These are phyloP conservation scores for Bugula neritina DNA, from an alignment of 2,888 invertebrate genomes.

Conservation along the genomic window DNA sequence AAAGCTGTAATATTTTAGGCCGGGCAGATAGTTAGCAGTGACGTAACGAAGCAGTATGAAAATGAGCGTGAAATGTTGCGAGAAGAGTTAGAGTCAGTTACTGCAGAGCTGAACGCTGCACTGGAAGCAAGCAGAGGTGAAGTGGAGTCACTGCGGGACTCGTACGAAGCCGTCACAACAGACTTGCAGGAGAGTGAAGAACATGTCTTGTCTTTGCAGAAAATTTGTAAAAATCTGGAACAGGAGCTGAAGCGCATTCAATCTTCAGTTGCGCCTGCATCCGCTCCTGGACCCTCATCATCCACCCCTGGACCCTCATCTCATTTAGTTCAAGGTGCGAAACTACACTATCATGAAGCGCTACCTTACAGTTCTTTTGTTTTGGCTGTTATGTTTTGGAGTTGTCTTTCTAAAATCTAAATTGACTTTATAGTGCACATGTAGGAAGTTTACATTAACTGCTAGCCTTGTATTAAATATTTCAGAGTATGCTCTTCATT, in stretches of 20 bases:
- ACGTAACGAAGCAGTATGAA: not conserved
- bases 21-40: not conserved
- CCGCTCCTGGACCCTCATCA: not conserved
- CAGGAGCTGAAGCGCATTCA: not conserved
- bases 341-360: too few species aligned
- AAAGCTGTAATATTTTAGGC: not conserved
- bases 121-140: not conserved
- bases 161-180: not conserved
- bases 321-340: not conserved
- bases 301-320: not conserved
- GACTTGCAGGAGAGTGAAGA: not conserved
- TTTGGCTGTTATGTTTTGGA: too few species aligned
- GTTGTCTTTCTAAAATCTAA: too few species aligned
- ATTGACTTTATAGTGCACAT: too few species aligned
- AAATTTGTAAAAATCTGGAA: not conserved
- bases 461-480: too few species aligned
- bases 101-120: not conserved
- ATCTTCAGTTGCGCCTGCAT: not conserved
- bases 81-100: not conserved
- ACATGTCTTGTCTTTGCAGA: not conserved
- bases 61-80: not conserved
- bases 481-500: too few species aligned
- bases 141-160: not conserved
- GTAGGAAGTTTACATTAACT: too few species aligned
- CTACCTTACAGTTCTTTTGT: too few species aligned